These are phyloP conservation scores for Chrysomallon squamiferum DNA, from an alignment of 1,140 invertebrate genomes.

Conservation along the genomic window DNA sequence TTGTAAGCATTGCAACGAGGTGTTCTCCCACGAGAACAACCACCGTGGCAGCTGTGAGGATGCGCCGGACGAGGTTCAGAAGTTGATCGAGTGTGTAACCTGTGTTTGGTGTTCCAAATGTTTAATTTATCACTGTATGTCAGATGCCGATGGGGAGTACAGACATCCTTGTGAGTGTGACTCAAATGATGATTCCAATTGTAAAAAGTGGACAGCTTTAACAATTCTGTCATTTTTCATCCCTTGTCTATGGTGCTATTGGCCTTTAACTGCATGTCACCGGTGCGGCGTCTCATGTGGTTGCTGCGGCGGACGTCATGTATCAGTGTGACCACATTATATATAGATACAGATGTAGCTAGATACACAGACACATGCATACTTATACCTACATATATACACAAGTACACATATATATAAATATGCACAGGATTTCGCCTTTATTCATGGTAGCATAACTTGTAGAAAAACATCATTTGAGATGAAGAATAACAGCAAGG, in stretches of 20 bases:
- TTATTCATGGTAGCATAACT: too few relatives aligned
- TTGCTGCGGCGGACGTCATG: conserved; percentile 83
- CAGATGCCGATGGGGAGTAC: conserved; percentile 73
- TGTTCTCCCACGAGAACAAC: conserved; percentile 77
- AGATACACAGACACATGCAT: too few relatives aligned
- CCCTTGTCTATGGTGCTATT: conserved; percentile 93
- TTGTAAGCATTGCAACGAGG: conserved; percentile 66
- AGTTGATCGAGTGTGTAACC: conserved; percentile 81
- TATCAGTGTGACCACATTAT: conserved; percentile 65
- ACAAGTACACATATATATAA: too few relatives aligned
- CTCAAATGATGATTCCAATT: conserved; percentile 58
- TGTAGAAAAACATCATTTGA: too few relatives aligned
- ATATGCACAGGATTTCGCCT: too few relatives aligned
- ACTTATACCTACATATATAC: too few relatives aligned
- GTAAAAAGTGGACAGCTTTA: conserved; percentile 78
- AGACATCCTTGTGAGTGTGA: conserved; percentile 64
- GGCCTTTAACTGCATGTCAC: conserved; percentile 84
- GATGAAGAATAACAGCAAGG: too few relatives aligned
- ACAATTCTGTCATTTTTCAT: conserved; percentile 85
- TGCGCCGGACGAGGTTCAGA: conserved; percentile 83
- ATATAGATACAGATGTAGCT: too few relatives aligned
- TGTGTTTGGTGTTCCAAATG: conserved; percentile 82
- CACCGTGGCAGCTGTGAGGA: conserved; percentile 83
- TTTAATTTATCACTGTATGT: conserved; percentile 92
- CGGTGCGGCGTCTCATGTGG: conserved; percentile 79